These are phyloP conservation scores for Parotia lawesii DNA, from an alignment of 2,113 vertebrate species.

Conservation along the genomic window DNA sequence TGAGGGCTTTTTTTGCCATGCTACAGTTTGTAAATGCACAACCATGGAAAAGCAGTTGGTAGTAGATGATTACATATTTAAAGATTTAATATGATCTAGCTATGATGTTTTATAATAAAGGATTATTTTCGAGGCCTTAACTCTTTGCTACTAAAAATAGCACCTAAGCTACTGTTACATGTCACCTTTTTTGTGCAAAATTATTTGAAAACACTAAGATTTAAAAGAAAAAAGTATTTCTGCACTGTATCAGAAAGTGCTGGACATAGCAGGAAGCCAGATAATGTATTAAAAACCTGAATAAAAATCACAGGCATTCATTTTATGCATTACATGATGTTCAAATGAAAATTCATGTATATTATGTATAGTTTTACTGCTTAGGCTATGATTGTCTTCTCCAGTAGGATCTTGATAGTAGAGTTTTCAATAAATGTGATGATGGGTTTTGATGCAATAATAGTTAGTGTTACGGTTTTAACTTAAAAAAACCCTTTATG, in stretches of 20 bases:
- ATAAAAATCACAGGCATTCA: neutral
- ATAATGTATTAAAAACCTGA: neutral
- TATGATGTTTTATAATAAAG: neutral
- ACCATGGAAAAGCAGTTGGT: neutral
- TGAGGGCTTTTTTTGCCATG: neutral
- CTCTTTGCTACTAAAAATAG: neutral
- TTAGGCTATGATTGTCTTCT: neutral
- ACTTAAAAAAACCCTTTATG: neutral
- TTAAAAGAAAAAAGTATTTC: neutral
- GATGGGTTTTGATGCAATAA: neutral
- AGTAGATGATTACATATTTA: neutral
- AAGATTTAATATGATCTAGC: neutral
- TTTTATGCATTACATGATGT: neutral
- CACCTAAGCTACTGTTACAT: neutral
- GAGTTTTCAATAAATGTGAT: neutral
- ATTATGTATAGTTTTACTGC: neutral
- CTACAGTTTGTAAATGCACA: neutral
- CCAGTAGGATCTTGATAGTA: neutral
- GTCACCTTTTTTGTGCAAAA: neutral
- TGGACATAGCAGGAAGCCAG: neutral
- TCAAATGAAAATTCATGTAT: neutral
- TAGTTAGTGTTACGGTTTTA: neutral
- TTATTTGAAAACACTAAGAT: neutral
- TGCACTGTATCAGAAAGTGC: neutral
- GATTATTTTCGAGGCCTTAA: neutral